Evolutionary conservation across 2,888 invertebrate species (phyloP), one percentile per base, ranked within the genome.

Genomic region (Myopa tessellatipennis): DNA sequence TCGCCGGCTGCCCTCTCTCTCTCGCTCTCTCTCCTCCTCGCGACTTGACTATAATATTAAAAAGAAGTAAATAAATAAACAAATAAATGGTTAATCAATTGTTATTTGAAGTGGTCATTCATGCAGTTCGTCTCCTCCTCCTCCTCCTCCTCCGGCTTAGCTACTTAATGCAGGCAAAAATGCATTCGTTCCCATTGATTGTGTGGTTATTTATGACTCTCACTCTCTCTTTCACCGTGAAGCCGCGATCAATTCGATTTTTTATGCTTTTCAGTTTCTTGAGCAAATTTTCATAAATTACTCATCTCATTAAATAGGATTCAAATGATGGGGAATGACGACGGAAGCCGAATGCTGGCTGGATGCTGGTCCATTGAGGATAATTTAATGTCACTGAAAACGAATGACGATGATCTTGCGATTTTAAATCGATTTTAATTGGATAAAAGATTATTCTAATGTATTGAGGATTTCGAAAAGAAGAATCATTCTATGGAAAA

Each of bases 81-180:
- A 72, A 55, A 38, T 67, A 72, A 72, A 60, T 72, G 12, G 60
- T 72, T 72, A 58, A 72, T 72, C 72, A 72, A 72, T 72, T 71
- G 71, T 55, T 71, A 12, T 26, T 26, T 72, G 18, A 72, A 72
- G 72, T 60, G 60, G 72, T 72, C 72, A 26, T 72, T 72, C 55
- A 72, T 12, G 18, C 45, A 45, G 6, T 45, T 45, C 45, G 45
- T 26, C 7, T 45, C 45, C 45, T 45, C 45, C 45, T 45, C 45
- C 45, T 10, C 7, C 45, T 34, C 8, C 26, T 18, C 55, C 4
- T 4, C 4, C 72, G 16, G n/a, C 60, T 8, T n/a, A 38, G 67
- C 67, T 38, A 67, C 10, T 34, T 36, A 67, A 45, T 45, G 45
- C 45, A 45, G 38, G 16, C 16, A 38, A 67, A 67, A 67, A 67